These are phyloP conservation scores for Lasius platythorax DNA, from an alignment of 2,888 invertebrate genomes.

Conservation along the genomic window DNA sequence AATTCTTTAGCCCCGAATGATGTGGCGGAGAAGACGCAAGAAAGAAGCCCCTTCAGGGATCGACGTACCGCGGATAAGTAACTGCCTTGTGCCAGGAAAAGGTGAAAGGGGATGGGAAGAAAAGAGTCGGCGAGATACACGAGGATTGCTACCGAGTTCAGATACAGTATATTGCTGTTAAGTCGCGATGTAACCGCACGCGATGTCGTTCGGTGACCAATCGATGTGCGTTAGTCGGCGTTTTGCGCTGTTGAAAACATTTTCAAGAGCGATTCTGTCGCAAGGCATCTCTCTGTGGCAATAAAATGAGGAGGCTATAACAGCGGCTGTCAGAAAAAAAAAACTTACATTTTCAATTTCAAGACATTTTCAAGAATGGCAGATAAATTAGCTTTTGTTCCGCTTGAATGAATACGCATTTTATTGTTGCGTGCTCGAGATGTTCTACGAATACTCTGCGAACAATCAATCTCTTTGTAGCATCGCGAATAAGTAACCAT, in stretches of 20 bases:
- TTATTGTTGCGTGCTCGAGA: slow-evolving; percentile 33
- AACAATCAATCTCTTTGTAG: slow-evolving; percentile 20
- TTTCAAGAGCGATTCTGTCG: slow-evolving; percentile 31
- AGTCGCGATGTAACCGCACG: slow-evolving; percentile 51
- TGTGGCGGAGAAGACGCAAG: slow-evolving; percentile 65
- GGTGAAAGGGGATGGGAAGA: slow-evolving; percentile 52
- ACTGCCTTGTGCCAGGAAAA: slow-evolving; percentile 47
- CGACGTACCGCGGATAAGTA: slow-evolving; percentile 56
- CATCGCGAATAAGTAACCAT: slow-evolving; percentile 18
- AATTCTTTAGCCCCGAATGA: slow-evolving; percentile 68
- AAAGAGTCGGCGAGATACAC: slow-evolving; percentile 35
- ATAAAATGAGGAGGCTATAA: slow-evolving; percentile 1
- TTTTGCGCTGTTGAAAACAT: slow-evolving; percentile 34
- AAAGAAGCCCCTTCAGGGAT: slow-evolving; percentile 64
- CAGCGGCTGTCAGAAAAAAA: slow-evolving; percentile 4
- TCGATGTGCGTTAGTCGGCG: slow-evolving; percentile 55
- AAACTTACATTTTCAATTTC: slow-evolving; percentile 20
- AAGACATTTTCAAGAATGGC: neutral
- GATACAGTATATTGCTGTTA: slow-evolving; percentile 52
- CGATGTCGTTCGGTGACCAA: slow-evolving; percentile 49
- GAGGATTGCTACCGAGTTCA: slow-evolving; percentile 72
- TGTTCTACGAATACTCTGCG: slow-evolving; percentile 27
- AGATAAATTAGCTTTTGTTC: slow-evolving; percentile 23
- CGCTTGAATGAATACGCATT: slow-evolving; percentile 15
- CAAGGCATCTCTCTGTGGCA: slow-evolving; percentile 22